phyloP scores from a whole-genome alignment of 2,888 invertebrate species.

The Smittia sp. region DNA sequence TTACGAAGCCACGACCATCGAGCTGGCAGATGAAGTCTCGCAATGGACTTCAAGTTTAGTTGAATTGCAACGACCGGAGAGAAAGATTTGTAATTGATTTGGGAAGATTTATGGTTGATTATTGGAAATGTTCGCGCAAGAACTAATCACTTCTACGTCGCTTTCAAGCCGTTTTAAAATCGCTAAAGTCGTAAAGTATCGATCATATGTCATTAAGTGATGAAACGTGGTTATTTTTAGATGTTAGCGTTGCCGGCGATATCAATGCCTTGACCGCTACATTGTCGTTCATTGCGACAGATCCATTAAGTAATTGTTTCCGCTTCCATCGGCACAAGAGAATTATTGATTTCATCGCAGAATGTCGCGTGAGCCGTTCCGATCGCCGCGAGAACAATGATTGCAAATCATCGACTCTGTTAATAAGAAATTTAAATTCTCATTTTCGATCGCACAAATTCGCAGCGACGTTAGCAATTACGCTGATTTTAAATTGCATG shows the following conservation, averaged over 20 bases:
- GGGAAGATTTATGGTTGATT: neutral
- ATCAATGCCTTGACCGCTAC: too few relatives aligned
- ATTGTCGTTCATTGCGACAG: too few relatives aligned
- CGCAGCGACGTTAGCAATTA: neutral
- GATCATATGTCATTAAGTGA: too few relatives aligned
- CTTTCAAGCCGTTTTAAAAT: neutral
- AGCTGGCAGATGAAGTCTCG: neutral
- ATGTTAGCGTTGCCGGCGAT: too few relatives aligned
- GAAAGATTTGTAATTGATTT: neutral
- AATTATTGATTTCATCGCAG: too few relatives aligned
- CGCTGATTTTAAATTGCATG: neutral
- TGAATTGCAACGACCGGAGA: neutral
- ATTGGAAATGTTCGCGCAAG: neutral
- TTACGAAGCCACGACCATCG: neutral
- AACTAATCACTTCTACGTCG: neutral
- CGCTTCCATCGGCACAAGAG: too few relatives aligned
- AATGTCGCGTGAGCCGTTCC: too few relatives aligned
- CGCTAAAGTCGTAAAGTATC: neutral
- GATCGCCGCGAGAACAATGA: too few relatives aligned
- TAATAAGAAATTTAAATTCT: slow-evolving; percentile 5
- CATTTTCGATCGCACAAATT: neutral
- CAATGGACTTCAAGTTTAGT: neutral
- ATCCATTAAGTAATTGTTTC: too few relatives aligned
- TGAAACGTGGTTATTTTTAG: too few relatives aligned
- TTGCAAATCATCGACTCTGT: neutral